Base-by-base conservation (phyloP, 2,888 invertebrate genomes). In the Luperina nickerlii region DNA sequence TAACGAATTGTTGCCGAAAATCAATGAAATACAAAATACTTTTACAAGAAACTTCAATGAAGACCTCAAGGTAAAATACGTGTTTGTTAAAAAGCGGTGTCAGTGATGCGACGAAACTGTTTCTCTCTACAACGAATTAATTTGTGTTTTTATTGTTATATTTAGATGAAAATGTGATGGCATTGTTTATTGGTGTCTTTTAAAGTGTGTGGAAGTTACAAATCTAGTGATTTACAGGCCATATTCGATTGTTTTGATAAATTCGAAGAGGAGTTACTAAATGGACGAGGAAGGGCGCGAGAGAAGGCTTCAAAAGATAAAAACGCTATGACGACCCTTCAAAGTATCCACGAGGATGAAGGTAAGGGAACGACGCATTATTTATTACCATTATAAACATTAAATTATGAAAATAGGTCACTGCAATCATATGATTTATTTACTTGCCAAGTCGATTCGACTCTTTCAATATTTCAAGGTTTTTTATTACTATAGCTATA, bases 321-420 rank as follows among this genome's bases (percentile, higher is more conserved):
- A 91, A 93, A 90, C 82, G 89, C 76, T 73, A 83, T 91, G 89
- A 93, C 93, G 70, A 93, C 91, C 42, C 95, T 96, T 79, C 94
- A 96, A 87, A 95, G 95, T 86, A 96, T 97, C 77, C 89, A 94
- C 76, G 96, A 96, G 86, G 95, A 95, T 77, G 96, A 95, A 87
- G 94, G 96, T 95, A 92, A 89, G 85, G 62, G 32, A 74, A n/a
- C 54, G 75, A 27, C 38, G 18, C 54, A 54, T 54, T 32, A 74
- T 63, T 72, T 76, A 38, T 54, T 62, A 54, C 51, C 32, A 67
- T 54, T 72, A 27, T 15, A 57, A 57, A 63, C 27, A 42, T 18
- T 13, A 0, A 42, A 5, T 18, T 20, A 8, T 3, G 0, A 15
- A 57, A 57, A 32, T 67, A 24, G 5, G 24, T 57, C 54, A 63